Percentiles rank a stretch among this genome's conserved stretches.
These are phyloP conservation scores for Axinella damicornis DNA, from an alignment of 37 sponge, comb jelly and placozoan genomes.

Conservation along the genomic window DNA sequence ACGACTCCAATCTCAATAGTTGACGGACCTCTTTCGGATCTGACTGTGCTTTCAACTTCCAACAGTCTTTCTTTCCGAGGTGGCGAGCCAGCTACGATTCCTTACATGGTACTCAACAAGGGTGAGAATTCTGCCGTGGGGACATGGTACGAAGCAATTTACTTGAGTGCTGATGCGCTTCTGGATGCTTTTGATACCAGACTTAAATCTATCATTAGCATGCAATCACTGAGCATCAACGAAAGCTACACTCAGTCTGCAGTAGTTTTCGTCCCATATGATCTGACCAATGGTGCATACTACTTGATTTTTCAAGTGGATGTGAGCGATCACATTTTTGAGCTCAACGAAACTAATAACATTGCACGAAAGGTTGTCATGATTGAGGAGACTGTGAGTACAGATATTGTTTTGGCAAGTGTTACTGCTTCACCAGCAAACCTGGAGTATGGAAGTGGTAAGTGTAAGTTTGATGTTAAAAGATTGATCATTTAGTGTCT, in stretches of 20 bases:
- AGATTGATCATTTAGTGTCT: background rate
- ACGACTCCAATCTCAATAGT: slow-evolving; percentile 5
- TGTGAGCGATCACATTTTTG: slow-evolving; percentile 23
- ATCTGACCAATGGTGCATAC: slow-evolving; percentile 22
- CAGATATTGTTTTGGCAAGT: slow-evolving; percentile 22
- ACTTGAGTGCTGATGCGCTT: slow-evolving; percentile 16
- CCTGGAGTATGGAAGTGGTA: slow-evolving; percentile 15
- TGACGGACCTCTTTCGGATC: slow-evolving; percentile 29
- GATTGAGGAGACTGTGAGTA: slow-evolving; percentile 14
- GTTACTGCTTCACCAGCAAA: background rate
- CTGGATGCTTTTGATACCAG: slow-evolving; percentile 54
- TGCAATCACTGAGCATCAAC: background rate
- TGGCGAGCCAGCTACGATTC: slow-evolving; percentile 14
- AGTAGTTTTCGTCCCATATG: slow-evolving; percentile 31
- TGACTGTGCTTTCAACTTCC: background rate
- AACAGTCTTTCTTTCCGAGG: background rate
- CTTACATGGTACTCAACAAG: slow-evolving; percentile 5
- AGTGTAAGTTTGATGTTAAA: background rate
- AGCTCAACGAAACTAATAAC: slow-evolving; percentile 28
- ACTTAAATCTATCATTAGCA: slow-evolving; percentile 5
- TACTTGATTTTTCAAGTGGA: slow-evolving; percentile 36
- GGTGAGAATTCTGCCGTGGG: slow-evolving; percentile 13
- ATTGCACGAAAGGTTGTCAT: background rate
- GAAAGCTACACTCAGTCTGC: background rate
- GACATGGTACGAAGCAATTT: slow-evolving; percentile 30